Percentiles rank a stretch among this genome's conserved stretches.
These are phyloP conservation scores for Oncorhynchus kisutch DNA, from an alignment of 2,113 vertebrate genomes.

Conservation along the genomic window DNA sequence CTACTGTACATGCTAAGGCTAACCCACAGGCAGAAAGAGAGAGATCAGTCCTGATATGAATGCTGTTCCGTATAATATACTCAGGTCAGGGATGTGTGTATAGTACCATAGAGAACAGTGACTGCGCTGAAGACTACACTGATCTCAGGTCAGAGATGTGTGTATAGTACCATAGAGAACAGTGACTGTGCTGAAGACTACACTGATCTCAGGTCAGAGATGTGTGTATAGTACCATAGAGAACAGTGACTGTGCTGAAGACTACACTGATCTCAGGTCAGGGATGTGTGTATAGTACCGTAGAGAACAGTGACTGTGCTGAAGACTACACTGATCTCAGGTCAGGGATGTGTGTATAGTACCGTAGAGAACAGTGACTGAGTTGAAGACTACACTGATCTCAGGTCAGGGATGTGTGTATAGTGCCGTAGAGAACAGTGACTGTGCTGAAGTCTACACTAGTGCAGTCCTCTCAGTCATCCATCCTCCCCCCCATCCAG, in stretches of 20 bases:
- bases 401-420: background rate
- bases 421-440: no score
- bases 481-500: background rate
- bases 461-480: background rate
- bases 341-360: background rate
- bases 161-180: background rate
- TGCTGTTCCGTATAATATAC: background rate
- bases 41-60: background rate
- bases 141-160: no score
- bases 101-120: no score
- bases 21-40: background rate
- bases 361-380: no score
- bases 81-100: background rate
- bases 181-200: no score
- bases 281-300: background rate
- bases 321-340: no score
- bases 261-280: background rate
- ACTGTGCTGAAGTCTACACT: no score
- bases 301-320: no score
- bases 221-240: background rate
- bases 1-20: background rate
- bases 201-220: no score
- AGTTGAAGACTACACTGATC: no score
- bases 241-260: no score
- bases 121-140: no score